Percentiles rank a stretch among this genome's conserved stretches.
These are phyloP conservation scores for Diglossa cyanea DNA, from an alignment of 2,797 vertebrate species.

Conservation along the genomic window DNA sequence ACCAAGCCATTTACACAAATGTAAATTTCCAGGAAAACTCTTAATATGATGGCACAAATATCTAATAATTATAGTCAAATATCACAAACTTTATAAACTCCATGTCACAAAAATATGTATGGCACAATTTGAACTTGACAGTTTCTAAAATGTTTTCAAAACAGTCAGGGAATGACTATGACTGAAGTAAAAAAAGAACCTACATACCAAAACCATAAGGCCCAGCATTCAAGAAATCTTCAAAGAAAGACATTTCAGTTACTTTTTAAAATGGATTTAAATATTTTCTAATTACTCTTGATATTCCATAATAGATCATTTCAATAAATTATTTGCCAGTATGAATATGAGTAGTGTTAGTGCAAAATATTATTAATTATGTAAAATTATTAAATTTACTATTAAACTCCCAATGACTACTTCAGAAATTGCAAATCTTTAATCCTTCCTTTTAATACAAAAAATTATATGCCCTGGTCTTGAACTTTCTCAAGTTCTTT, in stretches of 20 bases:
- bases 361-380: not conserved
- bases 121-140: not conserved
- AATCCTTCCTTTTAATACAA: not conserved
- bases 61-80: not conserved
- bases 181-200: not conserved
- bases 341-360: not conserved
- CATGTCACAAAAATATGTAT: not conserved
- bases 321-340: not conserved
- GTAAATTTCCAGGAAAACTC: not conserved
- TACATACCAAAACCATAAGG: not conserved
- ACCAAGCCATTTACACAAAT: not conserved
- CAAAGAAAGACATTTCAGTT: not conserved
- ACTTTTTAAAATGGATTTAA: not conserved
- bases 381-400: not conserved
- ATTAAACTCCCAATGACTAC: not conserved
- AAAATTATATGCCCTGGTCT: not conserved
- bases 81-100: not conserved
- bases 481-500: not conserved
- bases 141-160: not conserved
- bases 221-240: not conserved
- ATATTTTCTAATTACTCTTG: not conserved
- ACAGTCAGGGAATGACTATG: not conserved
- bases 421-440: not conserved
- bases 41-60: not conserved
- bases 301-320: not conserved